Evolutionary conservation across 2,113 vertebrate species (phyloP), one percentile per base, ranked within the genome.

Genomic region (Epinephelus fuscoguttatus): DNA sequence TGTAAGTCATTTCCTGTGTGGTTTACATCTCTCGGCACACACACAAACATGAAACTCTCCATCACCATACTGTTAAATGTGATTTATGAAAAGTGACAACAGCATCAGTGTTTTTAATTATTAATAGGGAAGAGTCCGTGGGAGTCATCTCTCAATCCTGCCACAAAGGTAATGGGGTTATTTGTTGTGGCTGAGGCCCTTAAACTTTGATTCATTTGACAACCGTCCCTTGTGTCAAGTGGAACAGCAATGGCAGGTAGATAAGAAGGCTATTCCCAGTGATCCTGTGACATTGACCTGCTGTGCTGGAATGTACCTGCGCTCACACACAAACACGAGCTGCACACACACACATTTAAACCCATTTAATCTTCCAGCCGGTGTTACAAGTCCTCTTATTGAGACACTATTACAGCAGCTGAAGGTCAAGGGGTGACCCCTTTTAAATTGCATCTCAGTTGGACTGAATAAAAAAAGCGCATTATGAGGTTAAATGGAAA

Each of bases 61-160:
- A 55, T 73, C 77, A 11, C 62, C 27, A 5, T 1, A 63, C 89
- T 33, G 78, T 74, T 85, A 78, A 90, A 89, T 89, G 23, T 89
- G 93, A 95, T 95, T 94, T 90, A 95, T 94, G 88, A 78, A 88
- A 93, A 89, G 78, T 93, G 95, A 94, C 95, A 94, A 88, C 86
- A 85, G 88, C 93, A 92, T 94, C 88, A 86, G 90, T 93, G 91
- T 89, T 93, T 95, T 95, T 95, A 95, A 96, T 96, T 95, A 95
- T 94, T 92, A 93, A 92, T 83, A 82, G 73, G 75, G 78, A 81
- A 73, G 81, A 90, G 89, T 92, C 86, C 83, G 79, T 70, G 57
- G 92, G 81, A 93, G 91, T 90, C 88, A 90, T 94, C 92, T 93
- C 92, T 93, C 93, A 85, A 88, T 92, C 89, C 94, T 68, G 82